Percentiles rank a stretch among this genome's conserved stretches.
phyloP scores from a whole-genome alignment of 2,888 invertebrate species.

The Hetaerina titia region DNA sequence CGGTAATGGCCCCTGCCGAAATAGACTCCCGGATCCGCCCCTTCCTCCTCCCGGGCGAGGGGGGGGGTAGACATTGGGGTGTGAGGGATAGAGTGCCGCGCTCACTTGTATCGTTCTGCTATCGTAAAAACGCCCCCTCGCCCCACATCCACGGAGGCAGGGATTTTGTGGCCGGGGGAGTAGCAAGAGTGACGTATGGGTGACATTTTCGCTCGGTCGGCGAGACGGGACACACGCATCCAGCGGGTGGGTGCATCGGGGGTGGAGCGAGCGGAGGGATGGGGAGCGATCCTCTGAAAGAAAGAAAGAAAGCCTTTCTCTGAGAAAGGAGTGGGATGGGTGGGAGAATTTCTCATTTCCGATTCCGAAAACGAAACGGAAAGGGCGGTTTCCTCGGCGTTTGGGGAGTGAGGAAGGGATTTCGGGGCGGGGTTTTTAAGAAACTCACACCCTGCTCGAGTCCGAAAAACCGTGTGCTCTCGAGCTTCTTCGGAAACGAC shows the following conservation, averaged over 20 bases:
- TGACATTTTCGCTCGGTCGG: neutral
- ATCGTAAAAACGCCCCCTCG: neutral
- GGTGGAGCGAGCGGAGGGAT: neutral
- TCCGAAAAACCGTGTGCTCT: neutral
- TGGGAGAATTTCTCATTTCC: neutral
- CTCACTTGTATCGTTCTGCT: neutral
- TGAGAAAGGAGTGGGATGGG: neutral
- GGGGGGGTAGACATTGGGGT: neutral
- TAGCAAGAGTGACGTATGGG: neutral
- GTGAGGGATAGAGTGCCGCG: neutral
- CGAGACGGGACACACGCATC: neutral
- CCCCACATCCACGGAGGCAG: neutral
- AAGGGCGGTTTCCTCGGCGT: neutral
- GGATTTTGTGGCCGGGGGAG: no score
- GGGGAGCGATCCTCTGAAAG: neutral
- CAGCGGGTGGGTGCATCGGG: neutral
- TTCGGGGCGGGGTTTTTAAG: neutral
- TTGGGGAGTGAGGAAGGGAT: neutral
- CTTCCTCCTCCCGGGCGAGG: neutral
- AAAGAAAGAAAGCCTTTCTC: neutral
- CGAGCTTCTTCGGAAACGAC: neutral
- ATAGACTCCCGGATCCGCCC: neutral
- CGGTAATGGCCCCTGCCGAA: conserved; percentile 4
- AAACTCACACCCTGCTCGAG: neutral
- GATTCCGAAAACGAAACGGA: neutral